phyloP scores from a whole-genome alignment of 1,140 invertebrate genomes.

The Temnothorax nylanderi region DNA sequence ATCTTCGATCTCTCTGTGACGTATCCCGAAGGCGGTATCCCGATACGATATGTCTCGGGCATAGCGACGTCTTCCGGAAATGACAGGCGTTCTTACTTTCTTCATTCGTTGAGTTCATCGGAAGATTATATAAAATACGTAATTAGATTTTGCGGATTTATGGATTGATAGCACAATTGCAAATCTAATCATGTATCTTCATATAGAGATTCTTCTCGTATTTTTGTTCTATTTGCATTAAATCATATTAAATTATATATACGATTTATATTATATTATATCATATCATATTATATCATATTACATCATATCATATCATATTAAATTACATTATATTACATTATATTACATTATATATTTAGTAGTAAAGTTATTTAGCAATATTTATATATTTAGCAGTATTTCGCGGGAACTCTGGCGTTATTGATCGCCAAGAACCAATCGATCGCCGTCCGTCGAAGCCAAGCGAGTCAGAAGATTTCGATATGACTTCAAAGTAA shows the following conservation, averaged over 20 bases:
- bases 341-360: no score
- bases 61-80: background rate
- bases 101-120: background rate
- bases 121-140: no score
- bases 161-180: background rate
- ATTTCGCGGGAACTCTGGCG: background rate
- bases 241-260: background rate
- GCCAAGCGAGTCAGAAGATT: constrained; percentile 40
- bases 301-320: no score
- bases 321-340: no score
- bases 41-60: background rate
- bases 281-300: no score
- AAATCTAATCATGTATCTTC: background rate
- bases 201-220: background rate
- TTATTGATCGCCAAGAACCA: constrained; percentile 34
- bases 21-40: constrained; percentile 19
- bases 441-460: constrained; percentile 52
- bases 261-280: background rate
- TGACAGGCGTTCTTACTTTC: background rate
- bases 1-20: constrained; percentile 53
- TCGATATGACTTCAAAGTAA: constrained; percentile 73
- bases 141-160: background rate
- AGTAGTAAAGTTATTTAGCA: no score
- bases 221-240: background rate
- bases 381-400: no score